Conservation (phyloP, 1,140 invertebrate genomes). For the Caenorhabditis briggsae region DNA sequence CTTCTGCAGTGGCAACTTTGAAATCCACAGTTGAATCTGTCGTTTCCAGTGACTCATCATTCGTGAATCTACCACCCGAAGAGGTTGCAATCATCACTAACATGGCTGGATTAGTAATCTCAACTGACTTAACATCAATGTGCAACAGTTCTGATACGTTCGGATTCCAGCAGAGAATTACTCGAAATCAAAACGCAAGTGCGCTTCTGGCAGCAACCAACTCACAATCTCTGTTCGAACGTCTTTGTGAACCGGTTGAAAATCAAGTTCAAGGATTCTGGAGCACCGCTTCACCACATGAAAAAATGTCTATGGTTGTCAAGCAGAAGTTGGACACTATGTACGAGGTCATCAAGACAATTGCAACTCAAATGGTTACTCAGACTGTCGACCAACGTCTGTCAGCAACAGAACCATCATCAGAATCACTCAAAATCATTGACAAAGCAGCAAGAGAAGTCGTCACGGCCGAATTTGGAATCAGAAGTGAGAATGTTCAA, state of each 20-base stretch:
- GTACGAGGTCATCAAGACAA: not conserved
- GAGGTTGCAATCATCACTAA: not conserved
- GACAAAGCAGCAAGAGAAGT: slow-evolving; percentile 16
- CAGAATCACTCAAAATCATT: not conserved
- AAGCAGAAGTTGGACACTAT: slow-evolving; percentile 20
- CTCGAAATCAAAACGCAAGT: not conserved
- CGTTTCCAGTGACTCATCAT: not conserved
- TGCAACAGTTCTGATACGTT: not conserved
- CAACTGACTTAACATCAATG: slow-evolving; percentile 3
- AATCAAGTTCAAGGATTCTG: slow-evolving; percentile 6
- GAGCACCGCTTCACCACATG: not conserved
- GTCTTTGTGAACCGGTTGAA: slow-evolving; percentile 6
- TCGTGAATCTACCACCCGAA: not conserved
- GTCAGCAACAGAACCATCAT: not conserved
- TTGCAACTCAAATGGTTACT: slow-evolving; percentile 13
- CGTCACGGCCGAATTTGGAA: not conserved
- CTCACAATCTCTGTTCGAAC: not conserved
- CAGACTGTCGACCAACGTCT: not conserved
- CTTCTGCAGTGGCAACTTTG: not conserved
- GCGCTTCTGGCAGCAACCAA: not conserved
- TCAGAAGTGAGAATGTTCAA: not conserved
- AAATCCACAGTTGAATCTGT: not conserved
- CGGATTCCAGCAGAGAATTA: not conserved
- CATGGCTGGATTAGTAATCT: not conserved
- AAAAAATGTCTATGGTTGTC: not conserved